These are phyloP conservation scores for Peromyscus eremicus DNA, from an alignment of 2,797 vertebrate species.

Conservation along the genomic window DNA sequence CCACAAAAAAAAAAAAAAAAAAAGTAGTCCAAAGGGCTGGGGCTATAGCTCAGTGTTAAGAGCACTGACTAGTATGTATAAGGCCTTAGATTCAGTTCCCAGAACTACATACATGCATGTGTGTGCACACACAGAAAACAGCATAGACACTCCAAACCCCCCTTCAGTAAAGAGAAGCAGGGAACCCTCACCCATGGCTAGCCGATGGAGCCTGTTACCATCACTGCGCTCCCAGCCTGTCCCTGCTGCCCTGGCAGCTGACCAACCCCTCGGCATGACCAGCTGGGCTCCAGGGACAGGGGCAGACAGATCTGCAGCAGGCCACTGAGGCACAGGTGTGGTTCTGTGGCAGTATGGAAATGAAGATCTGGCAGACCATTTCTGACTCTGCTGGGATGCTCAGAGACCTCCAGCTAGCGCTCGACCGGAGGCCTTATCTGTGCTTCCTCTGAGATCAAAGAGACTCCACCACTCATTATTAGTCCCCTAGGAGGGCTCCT, in stretches of 20 bases:
- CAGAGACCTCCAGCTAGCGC: background rate
- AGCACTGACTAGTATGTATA: no score
- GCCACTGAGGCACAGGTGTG: background rate
- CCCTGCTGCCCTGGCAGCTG: background rate
- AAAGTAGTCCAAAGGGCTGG: background rate
- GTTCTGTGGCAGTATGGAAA: background rate
- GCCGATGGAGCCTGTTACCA: accelerated
- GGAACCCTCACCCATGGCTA: background rate
- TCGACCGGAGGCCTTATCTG: background rate
- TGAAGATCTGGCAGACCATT: background rate
- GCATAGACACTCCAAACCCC: background rate
- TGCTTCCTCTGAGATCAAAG: background rate
- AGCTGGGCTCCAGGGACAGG: background rate
- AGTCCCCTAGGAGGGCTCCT: background rate
- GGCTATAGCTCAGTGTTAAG: background rate
- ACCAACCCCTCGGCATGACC: background rate
- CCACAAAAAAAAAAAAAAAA: no score
- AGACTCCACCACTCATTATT: background rate
- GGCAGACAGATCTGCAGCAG: background rate
- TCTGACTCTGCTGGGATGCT: background rate
- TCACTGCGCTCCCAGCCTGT: background rate
- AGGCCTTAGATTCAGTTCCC: background rate
- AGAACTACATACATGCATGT: background rate
- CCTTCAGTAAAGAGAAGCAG: constrained; percentile 1
- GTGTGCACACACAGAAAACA: background rate